Evolutionary conservation across 1,140 invertebrate genomes (phyloP).

Genomic region (Whitmania pigra): DNA sequence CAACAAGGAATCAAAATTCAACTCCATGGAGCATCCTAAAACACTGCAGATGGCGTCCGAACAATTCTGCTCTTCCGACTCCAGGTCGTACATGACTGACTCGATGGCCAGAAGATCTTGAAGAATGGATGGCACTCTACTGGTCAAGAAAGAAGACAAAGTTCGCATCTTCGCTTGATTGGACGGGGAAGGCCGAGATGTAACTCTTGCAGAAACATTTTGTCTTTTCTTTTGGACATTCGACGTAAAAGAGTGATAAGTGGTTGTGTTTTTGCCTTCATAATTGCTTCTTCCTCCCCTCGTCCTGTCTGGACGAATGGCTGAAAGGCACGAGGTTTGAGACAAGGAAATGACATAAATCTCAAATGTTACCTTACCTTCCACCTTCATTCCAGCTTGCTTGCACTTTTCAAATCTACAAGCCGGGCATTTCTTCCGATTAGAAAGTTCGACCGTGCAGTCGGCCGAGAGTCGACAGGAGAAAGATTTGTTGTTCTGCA

Average conservation of each 20-base stretch:
- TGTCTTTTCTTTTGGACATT: background rate
- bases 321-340: conserved; percentile 43
- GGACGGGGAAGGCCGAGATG: background rate
- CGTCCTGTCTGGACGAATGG: conserved; percentile 83
- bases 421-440: conserved; percentile 87
- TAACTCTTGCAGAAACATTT: background rate
- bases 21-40: conserved; percentile 25
- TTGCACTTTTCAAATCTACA: conserved; percentile 94
- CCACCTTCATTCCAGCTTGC: conserved; percentile 87
- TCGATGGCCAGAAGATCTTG: conserved; percentile 39
- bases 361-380: conserved; percentile 50
- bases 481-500: conserved; percentile 93
- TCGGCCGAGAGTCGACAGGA: conserved; percentile 77
- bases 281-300: conserved; percentile 87
- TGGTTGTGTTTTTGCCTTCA: conserved; percentile 33
- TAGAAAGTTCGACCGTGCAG: conserved; percentile 76
- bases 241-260: no score
- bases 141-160: background rate
- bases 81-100: conserved; percentile 35
- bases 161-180: no score
- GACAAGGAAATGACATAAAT: background rate
- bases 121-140: conserved; percentile 28
- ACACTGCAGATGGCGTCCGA: conserved; percentile 24
- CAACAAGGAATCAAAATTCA: conserved; percentile 34
- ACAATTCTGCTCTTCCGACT: conserved; percentile 29